Evolutionary conservation across 1,140 invertebrate genomes (phyloP), one percentile per base, ranked within the genome.

Genomic region (Mya arenaria): DNA sequence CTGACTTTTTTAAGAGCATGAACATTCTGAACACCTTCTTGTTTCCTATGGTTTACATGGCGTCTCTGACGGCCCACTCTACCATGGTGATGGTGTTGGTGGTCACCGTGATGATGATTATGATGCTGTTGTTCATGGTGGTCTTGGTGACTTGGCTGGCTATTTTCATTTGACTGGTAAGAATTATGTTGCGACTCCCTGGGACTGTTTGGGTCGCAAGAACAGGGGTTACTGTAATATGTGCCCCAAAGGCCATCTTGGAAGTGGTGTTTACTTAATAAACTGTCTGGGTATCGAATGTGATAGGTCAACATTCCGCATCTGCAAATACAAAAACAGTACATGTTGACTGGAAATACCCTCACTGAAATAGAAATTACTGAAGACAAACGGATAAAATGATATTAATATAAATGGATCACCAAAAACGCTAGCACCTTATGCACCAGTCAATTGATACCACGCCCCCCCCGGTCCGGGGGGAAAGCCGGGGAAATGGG

Each of bases 241-340:
- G 90, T 84, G 0, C 80, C 75, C 36, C 85, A 32, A 1, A 92
- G 74, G 13, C 89, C 89, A 1, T 56, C 68, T n/a, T 80, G 71
- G 6, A 89, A 85, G 37, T 89, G 58, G 37, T 73, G 83, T 23
- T 85, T 60, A 19, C 83, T 71, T 19, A 92, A 83, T 8, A 86
- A 82, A 74, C 89, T 92, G 30, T 85, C 41, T 25, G 91, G 91
- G 63, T 86, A 89, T 8, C 85, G 87, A 15, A 92, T 85, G 72
- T 88, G 89, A 58, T 89, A 89, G 0, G 87, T 85, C 10, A 90
- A 74, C 23, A 84, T 58, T 13, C 90, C 91, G 84, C 91, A 92
- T 73, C 91, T 92, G 60, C 6, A 78, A 41, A 30, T 17, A 66
- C n/a, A 66, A 1, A 19, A 36, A 66, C 1, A 66, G n/a, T 17